Evolutionary conservation across 1,140 invertebrate species (phyloP).

Genomic region (Drosophila lacteicornis): DNA sequence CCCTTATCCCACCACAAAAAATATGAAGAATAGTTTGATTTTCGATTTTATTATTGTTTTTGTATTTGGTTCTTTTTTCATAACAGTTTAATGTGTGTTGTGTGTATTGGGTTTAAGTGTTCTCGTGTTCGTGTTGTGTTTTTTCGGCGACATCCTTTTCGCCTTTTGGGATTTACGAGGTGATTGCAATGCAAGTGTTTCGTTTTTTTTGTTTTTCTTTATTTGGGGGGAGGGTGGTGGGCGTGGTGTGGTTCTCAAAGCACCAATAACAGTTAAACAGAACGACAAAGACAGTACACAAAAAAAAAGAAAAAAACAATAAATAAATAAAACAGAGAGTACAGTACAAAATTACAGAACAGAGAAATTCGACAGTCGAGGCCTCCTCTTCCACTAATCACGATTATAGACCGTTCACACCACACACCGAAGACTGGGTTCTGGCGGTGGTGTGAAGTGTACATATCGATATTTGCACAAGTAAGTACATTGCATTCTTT

Average conservation of each 20-base stretch:
- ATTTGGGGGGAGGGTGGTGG: conserved; percentile 14
- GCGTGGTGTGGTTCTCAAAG: conserved; percentile 55
- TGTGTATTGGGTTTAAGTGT: conserved; percentile 15
- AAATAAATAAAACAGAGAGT: conserved; percentile 36
- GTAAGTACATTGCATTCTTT: conserved; percentile 63
- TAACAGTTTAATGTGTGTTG: conserved; percentile 37
- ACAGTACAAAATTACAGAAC: conserved; percentile 41
- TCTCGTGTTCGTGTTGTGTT: neutral
- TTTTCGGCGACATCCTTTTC: conserved; percentile 8
- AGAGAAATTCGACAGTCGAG: conserved; percentile 48
- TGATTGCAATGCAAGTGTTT: conserved; percentile 21
- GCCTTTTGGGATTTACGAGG: conserved; percentile 31
- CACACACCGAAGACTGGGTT: neutral
- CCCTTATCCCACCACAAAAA: neutral
- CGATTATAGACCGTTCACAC: conserved; percentile 19
- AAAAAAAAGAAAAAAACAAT: conserved; percentile 12
- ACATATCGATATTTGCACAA: conserved; percentile 13
- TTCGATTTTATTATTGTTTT: conserved; percentile 48
- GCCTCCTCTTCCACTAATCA: conserved; percentile 31
- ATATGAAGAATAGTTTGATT: neutral
- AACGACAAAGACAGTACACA: conserved; percentile 40
- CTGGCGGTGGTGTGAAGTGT: conserved; percentile 4
- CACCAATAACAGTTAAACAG: conserved; percentile 67
- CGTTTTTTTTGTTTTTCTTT: conserved; percentile 4
- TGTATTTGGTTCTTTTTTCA: conserved; percentile 42